A percentile compares a stretch with the other conserved stretches of the same genome.
These are phyloP conservation scores for Pseudococcus jackbeardsleyi DNA, from an alignment of 2,888 invertebrate genomes.

Conservation along the genomic window DNA sequence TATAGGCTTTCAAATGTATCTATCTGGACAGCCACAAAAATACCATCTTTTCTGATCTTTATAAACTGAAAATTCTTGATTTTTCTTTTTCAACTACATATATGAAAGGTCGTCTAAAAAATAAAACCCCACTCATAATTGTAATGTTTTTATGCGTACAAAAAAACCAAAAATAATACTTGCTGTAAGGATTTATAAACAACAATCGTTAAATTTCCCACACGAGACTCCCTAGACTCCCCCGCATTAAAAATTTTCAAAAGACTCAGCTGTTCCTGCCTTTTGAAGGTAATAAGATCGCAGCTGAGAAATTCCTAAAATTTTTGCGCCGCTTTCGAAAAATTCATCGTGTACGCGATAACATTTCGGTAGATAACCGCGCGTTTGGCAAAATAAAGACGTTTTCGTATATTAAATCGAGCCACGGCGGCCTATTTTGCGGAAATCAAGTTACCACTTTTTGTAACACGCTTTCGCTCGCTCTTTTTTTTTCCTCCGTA, in stretches of 20 bases:
- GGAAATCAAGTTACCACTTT: slow-evolving; percentile 57
- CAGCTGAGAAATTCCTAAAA: slow-evolving; percentile 1
- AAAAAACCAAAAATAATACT: no score
- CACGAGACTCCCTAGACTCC: background rate
- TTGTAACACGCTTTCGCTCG: slow-evolving; percentile 35
- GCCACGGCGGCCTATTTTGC: slow-evolving; percentile 43
- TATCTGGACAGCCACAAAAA: no score
- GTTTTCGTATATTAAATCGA: slow-evolving; percentile 29
- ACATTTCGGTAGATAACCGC: background rate
- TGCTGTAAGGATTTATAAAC: background rate
- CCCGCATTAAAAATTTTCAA: background rate
- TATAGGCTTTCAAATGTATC: no score
- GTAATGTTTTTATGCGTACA: no score
- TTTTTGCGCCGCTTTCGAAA: background rate
- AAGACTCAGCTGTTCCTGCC: background rate
- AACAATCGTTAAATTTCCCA: background rate
- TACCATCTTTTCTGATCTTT: no score
- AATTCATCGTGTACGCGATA: slow-evolving; percentile 9
- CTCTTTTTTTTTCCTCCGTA: slow-evolving; percentile 5
- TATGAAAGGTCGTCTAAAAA: no score
- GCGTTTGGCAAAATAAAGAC: slow-evolving; percentile 17
- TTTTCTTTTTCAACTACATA: no score
- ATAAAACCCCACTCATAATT: no score
- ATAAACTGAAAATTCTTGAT: no score
- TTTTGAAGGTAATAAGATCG: background rate